phyloP scores from a whole-genome alignment of 2,113 vertebrate genomes.

The Strix aluco region DNA sequence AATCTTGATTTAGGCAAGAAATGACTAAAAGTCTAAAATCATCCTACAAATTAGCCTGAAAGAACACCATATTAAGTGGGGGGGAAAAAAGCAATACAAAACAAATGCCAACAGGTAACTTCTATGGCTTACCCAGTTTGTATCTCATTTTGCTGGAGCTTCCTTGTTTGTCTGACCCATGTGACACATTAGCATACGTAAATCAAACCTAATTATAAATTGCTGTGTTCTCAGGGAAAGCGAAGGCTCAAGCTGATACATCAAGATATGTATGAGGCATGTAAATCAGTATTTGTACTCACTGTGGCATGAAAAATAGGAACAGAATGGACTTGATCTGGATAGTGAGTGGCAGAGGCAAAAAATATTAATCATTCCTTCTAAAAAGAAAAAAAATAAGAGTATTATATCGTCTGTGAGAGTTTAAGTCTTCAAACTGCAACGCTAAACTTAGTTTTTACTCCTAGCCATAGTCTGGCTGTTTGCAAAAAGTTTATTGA shows the following conservation, averaged over 20 bases:
- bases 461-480: not conserved
- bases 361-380: not conserved
- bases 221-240: not conserved
- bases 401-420: not conserved
- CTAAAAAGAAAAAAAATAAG: not conserved
- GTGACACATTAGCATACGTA: not conserved
- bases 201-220: slow-evolving; percentile 26
- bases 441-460: not conserved
- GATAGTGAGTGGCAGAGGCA: not conserved
- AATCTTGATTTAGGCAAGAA: slow-evolving; percentile 46
- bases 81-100: not conserved
- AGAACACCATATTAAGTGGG: not conserved
- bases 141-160: not conserved
- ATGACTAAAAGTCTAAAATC: not conserved
- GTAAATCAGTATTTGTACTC: not conserved
- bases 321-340: not conserved
- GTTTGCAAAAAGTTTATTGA: not conserved
- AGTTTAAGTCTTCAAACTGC: not conserved
- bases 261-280: not conserved
- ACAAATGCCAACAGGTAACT: not conserved
- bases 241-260: not conserved
- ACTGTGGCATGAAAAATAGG: not conserved
- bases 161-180: not conserved
- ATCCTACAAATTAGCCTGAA: not conserved
- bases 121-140: not conserved